Evolutionary conservation across 2,888 invertebrate genomes (phyloP).

Genomic region (Lottia gigantea): DNA sequence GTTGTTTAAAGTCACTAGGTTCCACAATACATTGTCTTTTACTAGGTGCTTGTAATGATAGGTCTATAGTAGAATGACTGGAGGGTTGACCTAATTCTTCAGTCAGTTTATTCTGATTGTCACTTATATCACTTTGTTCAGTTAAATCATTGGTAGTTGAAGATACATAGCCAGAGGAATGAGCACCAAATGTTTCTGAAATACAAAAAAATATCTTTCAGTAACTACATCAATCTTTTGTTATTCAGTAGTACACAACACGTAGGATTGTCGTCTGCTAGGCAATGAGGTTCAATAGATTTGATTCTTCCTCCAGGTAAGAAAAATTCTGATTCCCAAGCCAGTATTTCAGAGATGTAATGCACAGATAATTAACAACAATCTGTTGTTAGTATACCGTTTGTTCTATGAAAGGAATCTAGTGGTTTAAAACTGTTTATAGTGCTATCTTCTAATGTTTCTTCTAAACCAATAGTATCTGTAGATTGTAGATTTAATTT

Average conservation of each 20-base stretch:
- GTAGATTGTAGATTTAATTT: neutral
- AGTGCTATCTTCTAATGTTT: neutral
- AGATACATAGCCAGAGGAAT: slow-evolving; percentile 41
- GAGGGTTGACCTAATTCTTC: neutral
- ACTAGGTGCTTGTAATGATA: too few species aligned
- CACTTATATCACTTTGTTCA: neutral
- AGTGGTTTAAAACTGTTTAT: slow-evolving; percentile 33
- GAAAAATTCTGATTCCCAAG: too few species aligned
- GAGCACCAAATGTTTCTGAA: slow-evolving; percentile 27
- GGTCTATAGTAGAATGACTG: neutral
- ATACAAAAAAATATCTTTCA: neutral
- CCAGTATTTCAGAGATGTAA: too few species aligned
- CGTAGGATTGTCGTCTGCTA: too few species aligned
- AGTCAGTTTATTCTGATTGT: neutral
- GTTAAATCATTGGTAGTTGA: neutral
- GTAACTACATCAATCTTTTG: neutral
- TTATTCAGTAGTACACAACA: too few species aligned
- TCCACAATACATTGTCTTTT: too few species aligned
- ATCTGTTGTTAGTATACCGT: too few species aligned
- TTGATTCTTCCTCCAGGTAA: too few species aligned
- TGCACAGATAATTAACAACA: too few species aligned
- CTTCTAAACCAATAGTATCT: neutral
- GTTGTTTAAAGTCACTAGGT: too few species aligned
- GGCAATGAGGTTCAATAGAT: too few species aligned
- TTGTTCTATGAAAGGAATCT: neutral